phyloP scores from a whole-genome alignment of 1,140 invertebrate species.

The Ephestia elutella region DNA sequence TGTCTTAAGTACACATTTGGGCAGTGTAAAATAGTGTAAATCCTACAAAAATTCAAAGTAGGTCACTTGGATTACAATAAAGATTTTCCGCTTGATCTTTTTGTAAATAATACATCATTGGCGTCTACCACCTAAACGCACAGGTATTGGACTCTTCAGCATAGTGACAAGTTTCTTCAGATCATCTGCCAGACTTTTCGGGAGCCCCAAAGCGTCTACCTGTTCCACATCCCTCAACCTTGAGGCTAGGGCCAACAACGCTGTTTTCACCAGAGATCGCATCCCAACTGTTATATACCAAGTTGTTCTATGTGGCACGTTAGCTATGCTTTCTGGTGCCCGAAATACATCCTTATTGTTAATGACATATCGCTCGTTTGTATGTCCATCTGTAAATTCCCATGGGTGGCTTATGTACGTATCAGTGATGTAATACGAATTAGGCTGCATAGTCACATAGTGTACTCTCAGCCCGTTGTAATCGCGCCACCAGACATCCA shows the following conservation, averaged over 20 bases:
- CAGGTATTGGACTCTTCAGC: slow-evolving; percentile 11
- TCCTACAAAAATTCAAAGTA: no score
- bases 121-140: neutral
- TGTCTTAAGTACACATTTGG: no score
- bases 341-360: slow-evolving; percentile 58
- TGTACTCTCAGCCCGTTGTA: slow-evolving; percentile 74
- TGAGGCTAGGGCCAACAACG: slow-evolving; percentile 36
- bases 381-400: slow-evolving; percentile 80
- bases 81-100: no score
- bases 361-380: slow-evolving; percentile 75
- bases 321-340: slow-evolving; percentile 32
- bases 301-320: slow-evolving; percentile 48
- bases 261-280: slow-evolving; percentile 34
- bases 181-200: slow-evolving; percentile 35
- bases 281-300: slow-evolving; percentile 60
- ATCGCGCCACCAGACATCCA: slow-evolving; percentile 85
- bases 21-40: no score
- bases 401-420: slow-evolving; percentile 84
- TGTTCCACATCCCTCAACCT: slow-evolving; percentile 22
- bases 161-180: slow-evolving; percentile 26
- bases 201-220: slow-evolving; percentile 34
- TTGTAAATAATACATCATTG: neutral
- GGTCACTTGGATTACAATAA: no score
- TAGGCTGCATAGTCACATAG: slow-evolving; percentile 49
- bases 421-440: slow-evolving; percentile 76